Percentiles rank a stretch among this genome's conserved stretches.
These are phyloP conservation scores for Lacerta bilineata DNA, from an alignment of 2,797 vertebrate species.

Conservation along the genomic window DNA sequence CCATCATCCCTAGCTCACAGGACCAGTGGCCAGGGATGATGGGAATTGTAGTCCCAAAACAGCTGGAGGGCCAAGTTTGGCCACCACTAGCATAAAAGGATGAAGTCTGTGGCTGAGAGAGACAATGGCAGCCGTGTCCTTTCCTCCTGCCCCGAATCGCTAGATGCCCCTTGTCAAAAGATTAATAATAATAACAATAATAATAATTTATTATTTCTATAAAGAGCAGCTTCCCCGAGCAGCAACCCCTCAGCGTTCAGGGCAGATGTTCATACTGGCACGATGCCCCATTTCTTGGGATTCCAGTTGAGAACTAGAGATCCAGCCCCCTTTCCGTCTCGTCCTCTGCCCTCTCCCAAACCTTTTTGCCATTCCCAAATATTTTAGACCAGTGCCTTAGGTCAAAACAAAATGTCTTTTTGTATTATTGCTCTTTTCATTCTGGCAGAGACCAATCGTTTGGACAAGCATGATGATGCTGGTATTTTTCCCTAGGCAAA, in stretches of 20 bases:
- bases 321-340: slow-evolving; percentile 6
- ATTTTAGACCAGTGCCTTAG: slow-evolving; percentile 90
- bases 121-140: too few species aligned
- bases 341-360: neutral
- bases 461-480: slow-evolving; percentile 81
- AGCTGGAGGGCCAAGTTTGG: too few species aligned
- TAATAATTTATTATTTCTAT: too few species aligned
- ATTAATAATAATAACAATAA: too few species aligned
- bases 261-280: slow-evolving; percentile 44
- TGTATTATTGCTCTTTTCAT: slow-evolving; percentile 80
- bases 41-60: too few species aligned
- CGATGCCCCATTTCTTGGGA: slow-evolving; percentile 15
- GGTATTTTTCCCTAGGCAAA: slow-evolving; percentile 72
- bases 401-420: slow-evolving; percentile 82
- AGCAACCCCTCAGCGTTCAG: slow-evolving; percentile 42
- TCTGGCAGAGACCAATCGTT: slow-evolving; percentile 92
- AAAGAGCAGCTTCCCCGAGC: neutral
- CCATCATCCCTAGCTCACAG: too few species aligned
- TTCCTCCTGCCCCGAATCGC: too few species aligned
- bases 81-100: too few species aligned
- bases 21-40: too few species aligned
- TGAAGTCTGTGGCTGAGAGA: too few species aligned
- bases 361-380: slow-evolving; percentile 59
- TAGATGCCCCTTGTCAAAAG: too few species aligned
- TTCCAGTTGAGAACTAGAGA: slow-evolving; percentile 41